A percentile compares a stretch with the other conserved stretches of the same genome.
phyloP scores from a whole-genome alignment of 2,113 vertebrate species.

The Numenius arquata region DNA sequence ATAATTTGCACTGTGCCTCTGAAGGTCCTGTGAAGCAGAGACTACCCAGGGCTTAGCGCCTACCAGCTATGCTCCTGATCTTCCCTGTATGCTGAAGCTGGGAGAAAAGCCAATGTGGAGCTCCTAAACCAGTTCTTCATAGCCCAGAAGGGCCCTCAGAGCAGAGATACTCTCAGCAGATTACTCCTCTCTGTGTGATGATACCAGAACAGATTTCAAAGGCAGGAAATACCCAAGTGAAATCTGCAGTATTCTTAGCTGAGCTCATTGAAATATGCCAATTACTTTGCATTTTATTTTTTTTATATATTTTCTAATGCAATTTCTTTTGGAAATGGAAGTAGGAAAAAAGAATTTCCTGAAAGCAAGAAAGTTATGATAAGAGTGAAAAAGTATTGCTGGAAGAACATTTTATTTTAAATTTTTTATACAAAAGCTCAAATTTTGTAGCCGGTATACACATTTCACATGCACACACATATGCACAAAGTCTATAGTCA shows the following conservation, averaged over 20 bases:
- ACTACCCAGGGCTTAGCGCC: rapidly evolving
- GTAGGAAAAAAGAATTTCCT: background rate
- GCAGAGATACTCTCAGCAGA: background rate
- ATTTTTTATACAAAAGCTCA: background rate
- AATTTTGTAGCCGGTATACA: background rate
- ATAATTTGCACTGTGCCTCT: background rate
- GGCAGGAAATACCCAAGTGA: background rate
- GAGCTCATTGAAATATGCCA: background rate
- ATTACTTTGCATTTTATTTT: background rate
- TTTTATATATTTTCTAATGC: background rate
- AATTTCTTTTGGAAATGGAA: background rate
- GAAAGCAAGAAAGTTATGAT: background rate
- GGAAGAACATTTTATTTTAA: background rate
- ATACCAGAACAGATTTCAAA: background rate
- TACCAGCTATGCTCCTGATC: background rate
- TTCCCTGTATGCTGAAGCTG: background rate
- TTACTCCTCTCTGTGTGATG: background rate
- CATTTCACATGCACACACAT: background rate
- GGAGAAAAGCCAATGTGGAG: background rate
- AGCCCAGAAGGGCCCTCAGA: background rate
- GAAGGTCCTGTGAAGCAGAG: background rate
- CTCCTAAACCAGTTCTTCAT: background rate
- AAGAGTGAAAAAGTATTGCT: background rate
- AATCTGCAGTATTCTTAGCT: background rate
- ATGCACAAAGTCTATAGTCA: background rate